Evolutionary conservation across 2,113 vertebrate species (phyloP), one percentile per base, ranked within the genome.

Genomic region (Eptatretus burgeri): DNA sequence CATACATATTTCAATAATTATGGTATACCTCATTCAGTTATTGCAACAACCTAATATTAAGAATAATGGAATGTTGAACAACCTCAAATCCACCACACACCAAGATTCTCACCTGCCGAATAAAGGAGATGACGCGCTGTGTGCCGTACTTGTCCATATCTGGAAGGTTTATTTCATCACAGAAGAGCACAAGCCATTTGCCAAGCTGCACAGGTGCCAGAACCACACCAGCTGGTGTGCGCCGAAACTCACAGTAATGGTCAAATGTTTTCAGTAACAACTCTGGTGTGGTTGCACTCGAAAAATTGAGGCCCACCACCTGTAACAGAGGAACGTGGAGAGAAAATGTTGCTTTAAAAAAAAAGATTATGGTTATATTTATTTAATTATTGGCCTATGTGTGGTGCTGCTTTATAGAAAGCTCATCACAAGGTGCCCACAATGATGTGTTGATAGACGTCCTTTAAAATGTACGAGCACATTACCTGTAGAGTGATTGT

Each of bases 131-230:
- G 74, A 96, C 91, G 69, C 91, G 82, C 75, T 98, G 91, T 0
- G 91, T 98, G 70, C 89, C 82, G 0, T 98, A 96, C 51, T 96
- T 96, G 68, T 98, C 91, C 89, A 98, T 96, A 70, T 98, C 91
- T 1, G 91, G 91, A 70, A 98, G 68, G 73, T 98, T 98, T 74
- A 98, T 98, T 68, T 98, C 91, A 19, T 96, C 91, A 67, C 91
- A 98, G 75, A 98, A 98, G 63, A 98, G 70, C 51, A 94, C 91
- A 71, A 98, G 74, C 91, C 91, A 98, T 72, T 98, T 98, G 11
- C 91, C 89, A 4, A 98, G 76, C 67, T 94, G 91, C 9, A 98
- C 85, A 0, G 91, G 91, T n/a, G 91, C 83, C 56, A 98, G 72
- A 3, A 98, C 91, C 5, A 94, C 89, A 1, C 91, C 89, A 1